Evolutionary conservation across 2,888 invertebrate genomes (phyloP).

Genomic region (Cremastinae sp.): DNA sequence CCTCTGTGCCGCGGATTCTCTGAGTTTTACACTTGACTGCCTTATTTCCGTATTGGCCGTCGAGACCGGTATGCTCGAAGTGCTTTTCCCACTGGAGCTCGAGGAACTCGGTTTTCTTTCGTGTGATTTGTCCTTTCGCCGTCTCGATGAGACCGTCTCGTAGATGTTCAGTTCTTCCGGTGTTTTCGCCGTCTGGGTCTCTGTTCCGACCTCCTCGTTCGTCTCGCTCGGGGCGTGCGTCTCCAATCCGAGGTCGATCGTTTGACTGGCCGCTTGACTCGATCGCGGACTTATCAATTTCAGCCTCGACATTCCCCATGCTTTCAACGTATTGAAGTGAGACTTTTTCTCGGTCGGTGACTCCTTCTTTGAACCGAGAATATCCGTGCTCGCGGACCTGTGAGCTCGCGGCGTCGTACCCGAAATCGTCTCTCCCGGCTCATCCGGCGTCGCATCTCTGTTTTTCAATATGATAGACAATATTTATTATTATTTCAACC

Average conservation of each 20-base stretch:
- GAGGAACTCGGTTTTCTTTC: constrained; percentile 91
- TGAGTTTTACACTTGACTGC: constrained; percentile 85
- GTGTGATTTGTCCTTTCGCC: constrained; percentile 87
- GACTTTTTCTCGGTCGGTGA: constrained; percentile 85
- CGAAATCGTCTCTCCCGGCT: constrained; percentile 70
- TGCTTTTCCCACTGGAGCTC: constrained; percentile 81
- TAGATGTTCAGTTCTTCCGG: constrained; percentile 84
- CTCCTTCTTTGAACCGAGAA: constrained; percentile 85
- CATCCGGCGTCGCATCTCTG: constrained; percentile 74
- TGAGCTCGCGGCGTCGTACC: constrained; percentile 71
- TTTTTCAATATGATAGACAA: no score
- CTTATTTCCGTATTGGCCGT: constrained; percentile 69
- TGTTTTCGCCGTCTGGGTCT: constrained; percentile 59
- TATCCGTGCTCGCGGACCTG: constrained; percentile 84
- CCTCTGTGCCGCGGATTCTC: constrained; percentile 88
- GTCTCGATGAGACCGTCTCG: constrained; percentile 85
- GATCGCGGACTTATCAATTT: constrained; percentile 84
- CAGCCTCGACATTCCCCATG: constrained; percentile 91
- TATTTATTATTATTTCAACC: no score
- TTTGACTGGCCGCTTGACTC: constrained; percentile 73
- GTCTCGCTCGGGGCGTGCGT: constrained; percentile 11
- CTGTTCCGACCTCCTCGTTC: constrained; percentile 59
- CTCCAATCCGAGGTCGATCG: constrained; percentile 72
- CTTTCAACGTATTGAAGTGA: constrained; percentile 90
- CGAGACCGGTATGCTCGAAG: constrained; percentile 73